Conservation (phyloP, 2,113 vertebrate species). For the Mastomys natalensis region DNA sequence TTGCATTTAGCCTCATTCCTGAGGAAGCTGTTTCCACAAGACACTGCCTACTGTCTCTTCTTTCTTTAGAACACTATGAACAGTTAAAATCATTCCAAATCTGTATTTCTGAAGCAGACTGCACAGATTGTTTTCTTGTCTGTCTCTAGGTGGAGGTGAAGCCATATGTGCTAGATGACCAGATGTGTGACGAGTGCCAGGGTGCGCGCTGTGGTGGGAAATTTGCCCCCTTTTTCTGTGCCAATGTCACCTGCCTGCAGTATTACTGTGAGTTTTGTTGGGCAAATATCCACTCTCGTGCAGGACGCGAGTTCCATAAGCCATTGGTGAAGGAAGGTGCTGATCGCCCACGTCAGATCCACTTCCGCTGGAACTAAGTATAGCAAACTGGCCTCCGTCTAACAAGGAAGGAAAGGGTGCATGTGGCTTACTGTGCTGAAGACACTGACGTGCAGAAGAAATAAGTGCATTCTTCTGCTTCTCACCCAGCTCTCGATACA, state of each 20-base stretch:
- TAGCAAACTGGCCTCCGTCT: slow-evolving; percentile 84
- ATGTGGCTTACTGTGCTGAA: slow-evolving; percentile 90
- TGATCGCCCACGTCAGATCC: slow-evolving; percentile 97
- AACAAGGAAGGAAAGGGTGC: slow-evolving; percentile 88
- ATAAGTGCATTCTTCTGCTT: slow-evolving; percentile 94
- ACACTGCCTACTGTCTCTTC: background rate
- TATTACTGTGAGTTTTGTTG: slow-evolving; percentile 99
- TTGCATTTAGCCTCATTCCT: background rate
- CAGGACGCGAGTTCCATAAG: slow-evolving; percentile 99
- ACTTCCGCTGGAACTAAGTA: slow-evolving; percentile 98
- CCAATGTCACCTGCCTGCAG: slow-evolving; percentile 99
- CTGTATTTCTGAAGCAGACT: background rate
- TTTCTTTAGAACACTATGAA: background rate
- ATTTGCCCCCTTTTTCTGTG: slow-evolving; percentile 98
- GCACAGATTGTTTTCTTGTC: background rate
- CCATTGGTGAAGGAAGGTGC: slow-evolving; percentile 99
- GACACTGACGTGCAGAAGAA: slow-evolving; percentile 91
- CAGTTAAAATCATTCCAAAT: background rate
- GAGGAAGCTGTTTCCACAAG: background rate
- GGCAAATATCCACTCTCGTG: slow-evolving; percentile 99
- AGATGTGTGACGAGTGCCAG: slow-evolving; percentile 99
- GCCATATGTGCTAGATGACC: slow-evolving; percentile 98
- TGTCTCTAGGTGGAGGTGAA: slow-evolving; percentile 96
- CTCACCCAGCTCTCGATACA: slow-evolving; percentile 94
- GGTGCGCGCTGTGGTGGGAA: slow-evolving; percentile 97